Conservation (phyloP, 2,888 invertebrate species). For the Scotopteryx bipunctaria region DNA sequence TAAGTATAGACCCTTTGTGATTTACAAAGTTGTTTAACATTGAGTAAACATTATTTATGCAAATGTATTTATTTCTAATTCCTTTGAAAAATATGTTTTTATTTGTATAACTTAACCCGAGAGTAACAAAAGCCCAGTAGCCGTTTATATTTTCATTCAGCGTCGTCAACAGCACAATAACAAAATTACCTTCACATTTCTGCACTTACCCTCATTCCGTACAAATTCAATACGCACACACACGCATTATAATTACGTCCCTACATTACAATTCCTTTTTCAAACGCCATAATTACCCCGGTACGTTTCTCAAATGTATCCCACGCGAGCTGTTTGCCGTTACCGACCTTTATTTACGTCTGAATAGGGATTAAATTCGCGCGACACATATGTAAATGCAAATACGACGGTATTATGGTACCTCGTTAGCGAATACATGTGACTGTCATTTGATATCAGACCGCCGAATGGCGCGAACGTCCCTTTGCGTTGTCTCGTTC, state of each 20-base stretch:
- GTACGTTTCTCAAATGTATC: conserved; percentile 53
- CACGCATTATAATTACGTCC: conserved; percentile 55
- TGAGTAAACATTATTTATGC: too few relatives aligned
- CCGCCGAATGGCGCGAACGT: conserved; percentile 51
- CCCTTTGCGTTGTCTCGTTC: conserved; percentile 37
- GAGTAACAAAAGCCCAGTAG: conserved; percentile 24
- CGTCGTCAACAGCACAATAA: conserved; percentile 33
- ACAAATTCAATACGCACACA: conserved; percentile 47
- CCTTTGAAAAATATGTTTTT: neutral
- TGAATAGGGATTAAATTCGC: conserved; percentile 51
- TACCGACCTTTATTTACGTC: conserved; percentile 36
- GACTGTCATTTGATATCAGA: conserved; percentile 73
- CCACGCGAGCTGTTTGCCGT: conserved; percentile 41
- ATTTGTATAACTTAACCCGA: conserved; percentile 4
- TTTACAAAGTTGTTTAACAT: too few relatives aligned
- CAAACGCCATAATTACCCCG: conserved; percentile 64
- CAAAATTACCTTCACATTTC: conserved; percentile 39
- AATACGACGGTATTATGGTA: conserved; percentile 60
- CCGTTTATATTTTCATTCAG: conserved; percentile 30
- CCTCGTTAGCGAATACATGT: conserved; percentile 73
- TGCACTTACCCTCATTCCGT: conserved; percentile 44
- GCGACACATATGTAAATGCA: conserved; percentile 43
- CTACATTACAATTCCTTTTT: conserved; percentile 68
- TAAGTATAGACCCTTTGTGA: too few relatives aligned
- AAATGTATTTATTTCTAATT: neutral